Evolutionary conservation across 2,888 invertebrate species (phyloP), one percentile per base, ranked within the genome.

Genomic region (Amblyjoppa proteus): DNA sequence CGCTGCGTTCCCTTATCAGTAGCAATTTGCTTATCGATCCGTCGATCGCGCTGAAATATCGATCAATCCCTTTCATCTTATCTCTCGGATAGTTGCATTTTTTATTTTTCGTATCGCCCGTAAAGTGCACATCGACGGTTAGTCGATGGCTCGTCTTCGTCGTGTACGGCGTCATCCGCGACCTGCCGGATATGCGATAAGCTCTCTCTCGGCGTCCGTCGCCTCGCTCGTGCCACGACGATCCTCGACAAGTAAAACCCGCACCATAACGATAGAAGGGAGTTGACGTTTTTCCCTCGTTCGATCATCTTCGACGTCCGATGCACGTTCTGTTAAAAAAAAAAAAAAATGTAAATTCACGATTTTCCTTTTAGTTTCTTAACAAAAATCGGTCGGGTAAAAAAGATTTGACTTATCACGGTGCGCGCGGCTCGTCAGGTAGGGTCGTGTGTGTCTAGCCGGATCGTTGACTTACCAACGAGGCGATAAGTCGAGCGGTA

Each of bases 141-240:
- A 41, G 73, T 73, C 68, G 66, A 81, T 66, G 75, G 49, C 71
- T 71, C 61, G 34, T 73, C 31, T 38, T 76, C 69, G 70, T 66
- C 73, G 77, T 76, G 49, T 74, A 81, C 73, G 81, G 51, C 77
- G 74, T 81, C 70, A 78, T 83, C 70, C 81, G 31, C 81, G 66
- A 34, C n/a, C 70, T 82, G 78, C 85, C 81, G 85, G 81, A 82
- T 82, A 77, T 66, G 81, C 78, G 81, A 85, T 85, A 85, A 85
- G 81, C 75, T 77, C 75, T 77, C 74, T 70, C 74, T 64, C 56
- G 66, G 74, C 81, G 78, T 70, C 71, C 77, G 74, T 81, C 83
- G 74, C 76, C 16, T 77, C 61, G 76, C 64, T 69, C 56, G 20
- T 75, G 70, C 49, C 69, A 25, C 81, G 69, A 79, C 79, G 83